A percentile compares a stretch with the other conserved stretches of the same genome.
phyloP scores from a whole-genome alignment of 2,888 invertebrate genomes.

The Noctua fimbriata region DNA sequence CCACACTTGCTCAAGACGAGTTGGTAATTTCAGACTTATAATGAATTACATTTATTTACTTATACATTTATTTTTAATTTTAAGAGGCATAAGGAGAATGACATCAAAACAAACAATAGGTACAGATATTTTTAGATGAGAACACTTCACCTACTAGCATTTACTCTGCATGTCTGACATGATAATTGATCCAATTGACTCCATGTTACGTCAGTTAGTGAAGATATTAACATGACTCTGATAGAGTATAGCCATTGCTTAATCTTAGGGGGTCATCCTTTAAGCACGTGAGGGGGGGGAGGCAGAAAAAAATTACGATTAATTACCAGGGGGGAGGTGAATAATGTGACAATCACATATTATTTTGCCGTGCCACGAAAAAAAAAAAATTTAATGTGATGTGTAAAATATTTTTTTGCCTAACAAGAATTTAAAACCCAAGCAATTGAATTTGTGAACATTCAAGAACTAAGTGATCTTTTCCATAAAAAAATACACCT shows the following conservation, averaged over 20 bases:
- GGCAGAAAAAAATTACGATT: too few relatives aligned
- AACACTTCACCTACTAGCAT: background rate
- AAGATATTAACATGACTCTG: background rate
- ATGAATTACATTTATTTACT: background rate
- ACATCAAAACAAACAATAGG: background rate
- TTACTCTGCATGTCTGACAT: constrained; percentile 1
- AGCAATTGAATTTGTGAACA: too few relatives aligned
- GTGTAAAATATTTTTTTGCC: too few relatives aligned
- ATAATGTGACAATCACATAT: too few relatives aligned
- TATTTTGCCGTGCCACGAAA: too few relatives aligned
- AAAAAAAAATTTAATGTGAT: too few relatives aligned
- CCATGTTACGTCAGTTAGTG: constrained; percentile 12
- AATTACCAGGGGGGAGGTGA: too few relatives aligned
- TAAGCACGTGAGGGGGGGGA: too few relatives aligned
- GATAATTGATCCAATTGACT: constrained; percentile 47
- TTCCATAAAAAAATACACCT: too few relatives aligned
- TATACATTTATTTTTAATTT: too few relatives aligned
- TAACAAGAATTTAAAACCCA: too few relatives aligned
- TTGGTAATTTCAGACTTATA: background rate
- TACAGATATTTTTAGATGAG: background rate
- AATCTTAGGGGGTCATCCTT: background rate
- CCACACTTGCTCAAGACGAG: background rate
- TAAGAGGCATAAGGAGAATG: background rate
- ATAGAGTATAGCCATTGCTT: background rate
- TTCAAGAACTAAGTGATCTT: too few relatives aligned